A percentile compares a stretch with the other conserved stretches of the same genome.
These are phyloP conservation scores for Serrognathus titanus DNA, from an alignment of 2,888 invertebrate species.

Conservation along the genomic window DNA sequence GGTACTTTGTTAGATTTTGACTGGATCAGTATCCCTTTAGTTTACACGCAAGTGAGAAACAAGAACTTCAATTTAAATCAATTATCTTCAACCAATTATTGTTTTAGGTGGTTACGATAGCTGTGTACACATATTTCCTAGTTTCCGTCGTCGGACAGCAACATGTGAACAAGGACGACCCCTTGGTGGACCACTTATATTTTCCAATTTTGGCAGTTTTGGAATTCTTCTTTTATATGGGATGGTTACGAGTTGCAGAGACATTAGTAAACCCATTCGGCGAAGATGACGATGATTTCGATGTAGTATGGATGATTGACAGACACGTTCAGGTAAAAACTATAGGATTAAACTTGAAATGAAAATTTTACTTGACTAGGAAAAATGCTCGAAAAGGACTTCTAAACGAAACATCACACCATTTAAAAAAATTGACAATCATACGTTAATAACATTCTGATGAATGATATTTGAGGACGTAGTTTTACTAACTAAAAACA, in stretches of 20 bases:
- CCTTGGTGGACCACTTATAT: constrained; percentile 78
- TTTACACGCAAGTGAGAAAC: constrained; percentile 67
- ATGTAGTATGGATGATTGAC: constrained; percentile 89
- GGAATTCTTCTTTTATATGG: constrained; percentile 84
- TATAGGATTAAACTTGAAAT: too few species aligned
- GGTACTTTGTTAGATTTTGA: constrained; percentile 72
- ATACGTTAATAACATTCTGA: too few species aligned
- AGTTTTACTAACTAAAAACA: too few species aligned
- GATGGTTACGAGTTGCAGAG: constrained; percentile 89
- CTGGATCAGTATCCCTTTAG: constrained; percentile 73
- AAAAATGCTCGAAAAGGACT: too few species aligned
- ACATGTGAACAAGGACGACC: constrained; percentile 46
- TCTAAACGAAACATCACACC: too few species aligned
- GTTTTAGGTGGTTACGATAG: constrained; percentile 71
- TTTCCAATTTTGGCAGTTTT: constrained; percentile 85
- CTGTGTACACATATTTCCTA: constrained; percentile 86
- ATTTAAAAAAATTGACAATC: too few species aligned
- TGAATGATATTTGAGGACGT: too few species aligned
- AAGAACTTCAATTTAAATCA: neutral
- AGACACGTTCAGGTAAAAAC: constrained; percentile 70
- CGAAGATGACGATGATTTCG: constrained; percentile 87
- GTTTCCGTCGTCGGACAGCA: constrained; percentile 86
- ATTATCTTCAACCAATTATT: neutral
- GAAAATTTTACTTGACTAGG: too few species aligned
- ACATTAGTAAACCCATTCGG: constrained; percentile 87